phyloP scores from a whole-genome alignment of 2,888 invertebrate genomes.

The Sminthurides aquaticus region DNA sequence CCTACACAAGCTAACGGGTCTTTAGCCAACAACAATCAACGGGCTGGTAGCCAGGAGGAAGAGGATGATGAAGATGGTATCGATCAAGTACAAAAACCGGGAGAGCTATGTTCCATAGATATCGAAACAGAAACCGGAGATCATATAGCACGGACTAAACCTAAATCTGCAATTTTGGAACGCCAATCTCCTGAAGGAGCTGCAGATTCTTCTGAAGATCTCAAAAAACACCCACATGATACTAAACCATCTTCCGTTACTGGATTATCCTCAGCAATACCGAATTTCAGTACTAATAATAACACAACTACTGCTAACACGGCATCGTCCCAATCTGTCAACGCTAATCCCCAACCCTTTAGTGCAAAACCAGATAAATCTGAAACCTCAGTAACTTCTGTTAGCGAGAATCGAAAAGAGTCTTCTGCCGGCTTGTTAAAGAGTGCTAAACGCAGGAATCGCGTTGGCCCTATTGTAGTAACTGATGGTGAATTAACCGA shows the following conservation, averaged over 20 bases:
- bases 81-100: slow-evolving; percentile 22
- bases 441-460: neutral
- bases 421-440: neutral
- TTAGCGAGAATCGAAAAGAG: neutral
- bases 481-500: neutral
- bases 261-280: neutral
- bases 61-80: slow-evolving; percentile 17
- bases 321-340: neutral
- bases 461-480: neutral
- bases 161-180: neutral
- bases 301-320: neutral
- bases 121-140: neutral
- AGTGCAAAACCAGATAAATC: neutral
- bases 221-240: slow-evolving; percentile 10
- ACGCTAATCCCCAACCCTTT: neutral
- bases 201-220: slow-evolving; percentile 16
- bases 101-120: slow-evolving; percentile 7
- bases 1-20: neutral
- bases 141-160: neutral
- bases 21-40: neutral
- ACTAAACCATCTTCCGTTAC: neutral
- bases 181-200: slow-evolving; percentile 38
- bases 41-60: neutral
- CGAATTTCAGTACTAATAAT: neutral
- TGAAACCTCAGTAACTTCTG: neutral